phyloP scores from a whole-genome alignment of 1,140 invertebrate species.

The Zaprionus lachaisei region DNA sequence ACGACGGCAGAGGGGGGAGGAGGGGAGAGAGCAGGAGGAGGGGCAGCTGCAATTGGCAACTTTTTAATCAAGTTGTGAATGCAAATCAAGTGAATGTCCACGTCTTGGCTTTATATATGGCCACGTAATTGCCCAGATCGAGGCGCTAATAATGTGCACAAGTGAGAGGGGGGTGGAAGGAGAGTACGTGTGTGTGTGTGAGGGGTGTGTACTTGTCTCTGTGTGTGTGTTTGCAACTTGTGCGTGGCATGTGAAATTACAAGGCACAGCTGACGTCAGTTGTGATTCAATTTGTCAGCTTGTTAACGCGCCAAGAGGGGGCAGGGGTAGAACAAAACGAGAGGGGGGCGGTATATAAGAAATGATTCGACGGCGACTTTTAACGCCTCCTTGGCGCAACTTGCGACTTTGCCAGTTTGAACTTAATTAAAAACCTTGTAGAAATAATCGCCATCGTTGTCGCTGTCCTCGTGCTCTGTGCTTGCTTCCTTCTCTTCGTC shows the following conservation, averaged over 20 bases:
- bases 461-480: not conserved
- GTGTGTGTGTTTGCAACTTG: constrained; percentile 6
- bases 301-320: constrained; percentile 40
- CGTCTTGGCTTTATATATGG: constrained; percentile 49
- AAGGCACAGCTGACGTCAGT: constrained; percentile 57
- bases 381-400: constrained; percentile 55
- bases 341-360: constrained; percentile 29
- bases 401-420: constrained; percentile 46
- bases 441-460: constrained; percentile 52
- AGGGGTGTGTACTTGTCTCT: not conserved
- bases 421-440: constrained; percentile 83
- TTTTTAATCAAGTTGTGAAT: constrained; percentile 79
- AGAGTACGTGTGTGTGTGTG: not conserved
- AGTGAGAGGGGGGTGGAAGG: not conserved
- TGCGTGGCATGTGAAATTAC: constrained; percentile 65
- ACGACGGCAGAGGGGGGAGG: not conserved
- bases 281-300: constrained; percentile 78
- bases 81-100: constrained; percentile 58
- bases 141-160: constrained; percentile 62
- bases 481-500: too few relatives aligned
- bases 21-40: not conserved
- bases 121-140: constrained; percentile 60
- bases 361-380: constrained; percentile 79
- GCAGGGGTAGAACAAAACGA: not conserved
- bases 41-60: constrained; percentile 54